Base-by-base conservation (phyloP, 2,113 vertebrate genomes). In the Ia io region DNA sequence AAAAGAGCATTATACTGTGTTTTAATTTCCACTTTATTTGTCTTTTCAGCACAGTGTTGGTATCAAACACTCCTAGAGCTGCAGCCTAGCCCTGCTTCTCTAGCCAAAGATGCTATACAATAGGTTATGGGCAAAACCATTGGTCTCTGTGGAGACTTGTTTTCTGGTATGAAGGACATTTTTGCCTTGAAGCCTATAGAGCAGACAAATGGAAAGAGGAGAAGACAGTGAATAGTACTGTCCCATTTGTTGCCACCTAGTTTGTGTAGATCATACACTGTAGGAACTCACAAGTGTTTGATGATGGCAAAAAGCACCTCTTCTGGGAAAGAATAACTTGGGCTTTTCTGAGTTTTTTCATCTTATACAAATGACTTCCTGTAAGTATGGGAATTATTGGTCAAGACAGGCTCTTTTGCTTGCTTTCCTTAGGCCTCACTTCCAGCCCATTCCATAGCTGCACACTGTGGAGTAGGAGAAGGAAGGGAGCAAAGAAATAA, bases 401-500 rank as follows among this genome's bases (percentile, higher is more conserved):
- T 90, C 42, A 88, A 89, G 84, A 86, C 49, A 51, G 51, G 69
- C 71, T 53, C 32, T 86, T 79, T 69, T 53, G 65, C 92, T 94
- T 98, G 93, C 97, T 98, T 98, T 98, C 96, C 65, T 91, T 2
- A 0, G 84, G 42, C 63, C 83, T 51, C 30, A 13, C 49, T 95
- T 96, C 77, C 86, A 80, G 53, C 53, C 70, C 44, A 37, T 71
- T 51, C 95, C 93, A 53, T 84, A 82, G 93, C 89, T 97, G 73
- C 63, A 91, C 42, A 0, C 90, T 97, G 88, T 61, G 83, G 90
- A 97, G 96, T 97, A 98, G 97, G 30, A 95, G 95, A 96, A 98
- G 98, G 98, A 98, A 98, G 90, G 97, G 96, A 79, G 59, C 94
- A 98, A 97, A 98, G 93, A 97, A 98, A 93, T 96, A 98, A 97